Conservation (phyloP, 53 echinoderm and acorn worm genomes). For the Pentamera pediparva region DNA sequence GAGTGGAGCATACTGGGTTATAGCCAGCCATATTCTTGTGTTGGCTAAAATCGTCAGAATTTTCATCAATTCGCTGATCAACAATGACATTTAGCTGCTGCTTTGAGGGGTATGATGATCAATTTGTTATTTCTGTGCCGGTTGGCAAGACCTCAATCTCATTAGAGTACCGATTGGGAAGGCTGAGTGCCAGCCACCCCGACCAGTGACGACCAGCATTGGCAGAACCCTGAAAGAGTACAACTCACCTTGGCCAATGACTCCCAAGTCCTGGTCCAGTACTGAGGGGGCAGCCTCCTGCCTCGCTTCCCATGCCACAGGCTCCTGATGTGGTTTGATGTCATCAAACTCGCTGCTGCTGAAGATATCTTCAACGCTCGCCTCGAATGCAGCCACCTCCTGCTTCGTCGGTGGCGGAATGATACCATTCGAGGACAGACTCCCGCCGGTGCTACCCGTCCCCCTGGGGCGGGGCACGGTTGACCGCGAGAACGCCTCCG, state of each 20-base stretch:
- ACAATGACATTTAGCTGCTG: too few relatives aligned
- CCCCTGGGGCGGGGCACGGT: conserved; percentile 83
- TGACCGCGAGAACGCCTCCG: conserved; percentile 63
- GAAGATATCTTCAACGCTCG: conserved; percentile 82
- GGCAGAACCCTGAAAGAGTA: background rate
- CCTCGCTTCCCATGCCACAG: conserved; percentile 18
- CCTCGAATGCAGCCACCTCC: conserved; percentile 71
- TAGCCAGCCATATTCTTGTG: too few relatives aligned
- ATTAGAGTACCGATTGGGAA: too few relatives aligned
- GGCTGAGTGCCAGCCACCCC: too few relatives aligned
- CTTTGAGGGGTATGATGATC: too few relatives aligned
- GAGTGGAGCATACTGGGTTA: too few relatives aligned
- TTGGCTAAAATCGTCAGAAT: too few relatives aligned
- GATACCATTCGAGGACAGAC: conserved; percentile 12
- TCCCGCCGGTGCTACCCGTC: conserved; percentile 39
- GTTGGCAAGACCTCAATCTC: too few relatives aligned
- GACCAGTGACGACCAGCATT: background rate
- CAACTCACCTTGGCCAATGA: conserved; percentile 52
- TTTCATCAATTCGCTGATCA: too few relatives aligned
- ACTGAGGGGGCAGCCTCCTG: conserved; percentile 38
- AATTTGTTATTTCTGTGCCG: too few relatives aligned
- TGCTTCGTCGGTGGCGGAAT: conserved; percentile 2
- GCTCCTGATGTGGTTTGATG: conserved; percentile 21
- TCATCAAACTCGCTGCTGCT: conserved; percentile 59
- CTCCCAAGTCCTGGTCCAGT: conserved; percentile 69